Conservation (phyloP, 2,888 invertebrate species). For the Drosophila engyochracea region DNA sequence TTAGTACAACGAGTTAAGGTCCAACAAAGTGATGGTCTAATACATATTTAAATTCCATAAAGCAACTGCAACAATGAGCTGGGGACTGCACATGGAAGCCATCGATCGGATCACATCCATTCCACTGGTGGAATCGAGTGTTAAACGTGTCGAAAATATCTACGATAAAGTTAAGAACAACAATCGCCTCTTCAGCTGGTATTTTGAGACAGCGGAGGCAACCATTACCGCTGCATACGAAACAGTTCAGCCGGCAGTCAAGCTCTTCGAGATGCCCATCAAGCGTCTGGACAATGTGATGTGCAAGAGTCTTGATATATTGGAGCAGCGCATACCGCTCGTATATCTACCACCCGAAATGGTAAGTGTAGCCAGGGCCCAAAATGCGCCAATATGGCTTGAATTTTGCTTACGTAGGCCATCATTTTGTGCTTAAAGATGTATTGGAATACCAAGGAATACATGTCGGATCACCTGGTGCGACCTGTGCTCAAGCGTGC, state of each 20-base stretch:
- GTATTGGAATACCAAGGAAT: conserved; percentile 92
- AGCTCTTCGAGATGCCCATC: conserved; percentile 90
- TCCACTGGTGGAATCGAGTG: conserved; percentile 93
- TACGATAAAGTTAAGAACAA: conserved; percentile 92
- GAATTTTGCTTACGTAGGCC: conserved; percentile 55
- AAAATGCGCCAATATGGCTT: conserved; percentile 24
- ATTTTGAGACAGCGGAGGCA: conserved; percentile 90
- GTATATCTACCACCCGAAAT: conserved; percentile 94
- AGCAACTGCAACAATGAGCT: conserved; percentile 75
- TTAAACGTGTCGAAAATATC: conserved; percentile 90
- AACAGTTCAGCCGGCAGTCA: conserved; percentile 90
- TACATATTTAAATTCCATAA: neutral
- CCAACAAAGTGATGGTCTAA: neutral
- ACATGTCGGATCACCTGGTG: conserved; percentile 88
- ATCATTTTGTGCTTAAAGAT: conserved; percentile 87
- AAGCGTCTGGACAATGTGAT: conserved; percentile 91
- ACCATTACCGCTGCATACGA: conserved; percentile 91
- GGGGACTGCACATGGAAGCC: conserved; percentile 88
- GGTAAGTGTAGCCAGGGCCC: conserved; percentile 86
- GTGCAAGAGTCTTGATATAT: conserved; percentile 93
- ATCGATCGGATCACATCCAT: conserved; percentile 91
- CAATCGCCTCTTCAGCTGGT: conserved; percentile 91
- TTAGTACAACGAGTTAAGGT: conserved; percentile 36
- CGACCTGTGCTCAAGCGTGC: conserved; percentile 91
- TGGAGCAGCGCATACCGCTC: conserved; percentile 93